These are phyloP conservation scores for Egretta garzetta DNA, from an alignment of 2,113 vertebrate species.

Conservation along the genomic window DNA sequence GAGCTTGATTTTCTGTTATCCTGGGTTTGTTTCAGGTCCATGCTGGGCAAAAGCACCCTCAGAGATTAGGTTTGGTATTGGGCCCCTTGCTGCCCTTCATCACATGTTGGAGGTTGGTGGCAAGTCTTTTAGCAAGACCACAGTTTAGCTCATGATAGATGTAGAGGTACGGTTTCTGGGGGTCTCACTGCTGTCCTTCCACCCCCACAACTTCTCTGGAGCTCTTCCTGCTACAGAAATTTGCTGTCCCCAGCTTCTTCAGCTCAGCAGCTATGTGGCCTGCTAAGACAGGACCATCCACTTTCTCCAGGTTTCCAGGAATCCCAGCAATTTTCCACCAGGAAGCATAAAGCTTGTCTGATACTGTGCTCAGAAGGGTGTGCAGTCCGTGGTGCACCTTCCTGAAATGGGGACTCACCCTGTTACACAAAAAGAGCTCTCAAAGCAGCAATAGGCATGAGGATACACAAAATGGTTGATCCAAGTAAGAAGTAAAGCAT, in stretches of 20 bases:
- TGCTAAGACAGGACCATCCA: neutral
- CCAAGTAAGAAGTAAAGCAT: neutral
- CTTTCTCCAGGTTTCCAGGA: neutral
- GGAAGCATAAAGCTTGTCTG: neutral
- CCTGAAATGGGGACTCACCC: neutral
- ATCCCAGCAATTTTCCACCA: neutral
- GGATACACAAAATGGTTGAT: neutral
- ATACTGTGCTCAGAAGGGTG: neutral
- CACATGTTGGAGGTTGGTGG: neutral
- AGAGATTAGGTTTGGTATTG: neutral
- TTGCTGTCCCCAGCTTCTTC: neutral
- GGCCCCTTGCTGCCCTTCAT: neutral
- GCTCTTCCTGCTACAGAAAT: neutral
- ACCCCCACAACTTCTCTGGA: neutral
- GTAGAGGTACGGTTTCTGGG: neutral
- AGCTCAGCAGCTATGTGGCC: rapidly evolving
- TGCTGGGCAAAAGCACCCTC: neutral
- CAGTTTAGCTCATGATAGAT: neutral
- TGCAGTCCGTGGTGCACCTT: neutral
- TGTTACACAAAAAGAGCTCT: neutral
- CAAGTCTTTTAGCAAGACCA: neutral
- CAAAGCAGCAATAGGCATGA: neutral
- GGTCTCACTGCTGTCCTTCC: neutral
- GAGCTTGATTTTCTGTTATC: neutral
- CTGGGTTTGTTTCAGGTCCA: neutral